These are phyloP conservation scores for Cremastinae sp. DNA, from an alignment of 2,888 invertebrate species.

Conservation along the genomic window DNA sequence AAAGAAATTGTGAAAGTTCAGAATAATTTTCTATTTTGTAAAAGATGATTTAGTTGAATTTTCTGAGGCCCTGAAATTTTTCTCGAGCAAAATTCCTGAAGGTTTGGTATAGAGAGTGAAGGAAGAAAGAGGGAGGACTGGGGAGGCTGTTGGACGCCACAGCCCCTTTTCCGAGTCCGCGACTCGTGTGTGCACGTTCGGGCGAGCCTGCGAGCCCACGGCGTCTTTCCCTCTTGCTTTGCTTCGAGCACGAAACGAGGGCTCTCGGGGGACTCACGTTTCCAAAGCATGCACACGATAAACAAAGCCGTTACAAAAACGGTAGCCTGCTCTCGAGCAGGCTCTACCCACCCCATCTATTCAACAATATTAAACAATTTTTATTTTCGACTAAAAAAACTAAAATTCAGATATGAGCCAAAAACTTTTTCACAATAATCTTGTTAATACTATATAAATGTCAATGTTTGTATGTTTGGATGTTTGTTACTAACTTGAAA, in stretches of 20 bases:
- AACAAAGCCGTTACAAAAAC: conserved; percentile 38
- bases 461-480: too few species aligned
- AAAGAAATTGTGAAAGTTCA: not conserved
- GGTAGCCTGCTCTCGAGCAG: conserved; percentile 4
- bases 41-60: too few species aligned
- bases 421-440: too few species aligned
- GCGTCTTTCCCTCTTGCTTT: not conserved
- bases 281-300: conserved; percentile 20
- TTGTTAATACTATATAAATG: too few species aligned
- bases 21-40: not conserved
- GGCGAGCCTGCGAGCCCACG: not conserved
- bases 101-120: conserved; percentile 6
- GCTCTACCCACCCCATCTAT: too few species aligned
- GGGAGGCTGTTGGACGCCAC: not conserved
- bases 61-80: too few species aligned
- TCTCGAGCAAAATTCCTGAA: not conserved
- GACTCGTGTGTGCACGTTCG: not conserved
- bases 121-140: not conserved
- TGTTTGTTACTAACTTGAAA: too few species aligned
- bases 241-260: not conserved
- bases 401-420: too few species aligned
- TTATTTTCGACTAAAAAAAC: too few species aligned
- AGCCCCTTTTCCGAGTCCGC: not conserved
- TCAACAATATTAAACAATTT: too few species aligned
- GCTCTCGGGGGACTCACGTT: not conserved